Base-by-base conservation (phyloP, 2,888 invertebrate genomes). In the Tubulanus polymorphus region DNA sequence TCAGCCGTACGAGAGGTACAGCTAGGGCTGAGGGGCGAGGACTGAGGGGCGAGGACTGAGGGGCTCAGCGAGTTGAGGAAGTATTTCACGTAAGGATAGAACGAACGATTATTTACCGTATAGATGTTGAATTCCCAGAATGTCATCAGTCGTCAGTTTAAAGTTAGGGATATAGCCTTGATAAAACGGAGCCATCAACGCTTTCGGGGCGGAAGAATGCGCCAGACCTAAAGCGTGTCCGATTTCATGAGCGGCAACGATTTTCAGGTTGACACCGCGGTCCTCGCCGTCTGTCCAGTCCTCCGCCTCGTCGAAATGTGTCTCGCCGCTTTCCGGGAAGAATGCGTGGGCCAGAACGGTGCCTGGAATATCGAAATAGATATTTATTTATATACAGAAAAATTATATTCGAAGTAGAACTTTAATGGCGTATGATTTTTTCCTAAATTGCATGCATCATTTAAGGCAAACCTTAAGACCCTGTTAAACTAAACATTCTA, bases 281-380 rank as follows among this genome's bases (percentile, higher is more conserved):
- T 68, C 56, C 3, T 59, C 60, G 29, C 61, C 56, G 48, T 70
- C 63, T 10, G 75, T 74, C 77, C 77, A 78, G 28, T 56, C 37
- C 54, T 78, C 78, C 48, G 69, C 69, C 28, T 75, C 74, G 56
- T 78, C 78, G 59, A 76, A 78, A 61, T 78, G 78, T 1, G 74
- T 72, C 63, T 74, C 72, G 0, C 78, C 78, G 6, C 64, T 61
- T 23, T 75, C 75, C 1, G 78, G 78, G 62, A 71, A 77, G 62
- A 71, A 78, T 2, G 78, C 78, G 57, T 78, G 78, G 0, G 76
- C 78, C 29, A 75, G 59, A 10, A 71, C 69, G 1, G 73, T 70
- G 51, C 71, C 74, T 75, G 62, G 1, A 55, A 51, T 8, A 26
- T 5, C 27, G 45, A 26, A 45, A 25, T 5, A n/a, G 23, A 20